Percentiles rank a stretch among this genome's conserved stretches.
These are phyloP conservation scores for Papilio xuthus DNA, from an alignment of 1,140 invertebrate species.

Conservation along the genomic window DNA sequence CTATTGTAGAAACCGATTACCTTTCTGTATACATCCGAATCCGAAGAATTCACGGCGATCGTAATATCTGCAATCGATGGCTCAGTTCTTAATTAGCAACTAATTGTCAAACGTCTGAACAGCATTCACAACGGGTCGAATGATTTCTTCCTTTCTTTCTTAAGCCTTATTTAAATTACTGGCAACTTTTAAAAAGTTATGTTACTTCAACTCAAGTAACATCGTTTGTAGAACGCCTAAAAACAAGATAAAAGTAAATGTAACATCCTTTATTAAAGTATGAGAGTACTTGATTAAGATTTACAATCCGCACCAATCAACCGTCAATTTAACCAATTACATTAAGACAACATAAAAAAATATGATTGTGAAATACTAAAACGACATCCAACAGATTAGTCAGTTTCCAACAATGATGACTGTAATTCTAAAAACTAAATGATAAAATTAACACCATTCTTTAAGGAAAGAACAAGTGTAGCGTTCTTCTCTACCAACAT, in stretches of 20 bases:
- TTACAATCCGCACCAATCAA: constrained; percentile 12
- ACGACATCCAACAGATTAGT: constrained; percentile 4
- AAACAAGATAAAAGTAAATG: constrained; percentile 1
- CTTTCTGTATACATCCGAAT: background rate
- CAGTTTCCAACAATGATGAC: constrained; percentile 7
- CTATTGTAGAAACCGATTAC: background rate
- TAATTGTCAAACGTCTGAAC: background rate
- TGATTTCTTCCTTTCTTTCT: background rate
- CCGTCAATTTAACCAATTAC: constrained; percentile 26
- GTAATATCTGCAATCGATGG: background rate
- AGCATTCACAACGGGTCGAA: too few species aligned
- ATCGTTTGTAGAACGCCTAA: background rate
- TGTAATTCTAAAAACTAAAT: background rate
- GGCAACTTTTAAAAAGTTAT: background rate
- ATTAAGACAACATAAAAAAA: constrained; percentile 20
- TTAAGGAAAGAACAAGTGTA: background rate
- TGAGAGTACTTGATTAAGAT: constrained; percentile 8
- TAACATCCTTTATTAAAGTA: constrained; percentile 6
- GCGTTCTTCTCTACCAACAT: too few species aligned
- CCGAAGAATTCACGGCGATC: background rate
- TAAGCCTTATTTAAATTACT: background rate
- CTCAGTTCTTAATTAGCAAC: background rate
- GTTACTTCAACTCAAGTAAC: background rate
- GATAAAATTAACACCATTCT: background rate
- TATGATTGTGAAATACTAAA: constrained; percentile 9